These are phyloP conservation scores for Lissocephala sabroskyi DNA, from an alignment of 2,888 invertebrate species.

Conservation along the genomic window DNA sequence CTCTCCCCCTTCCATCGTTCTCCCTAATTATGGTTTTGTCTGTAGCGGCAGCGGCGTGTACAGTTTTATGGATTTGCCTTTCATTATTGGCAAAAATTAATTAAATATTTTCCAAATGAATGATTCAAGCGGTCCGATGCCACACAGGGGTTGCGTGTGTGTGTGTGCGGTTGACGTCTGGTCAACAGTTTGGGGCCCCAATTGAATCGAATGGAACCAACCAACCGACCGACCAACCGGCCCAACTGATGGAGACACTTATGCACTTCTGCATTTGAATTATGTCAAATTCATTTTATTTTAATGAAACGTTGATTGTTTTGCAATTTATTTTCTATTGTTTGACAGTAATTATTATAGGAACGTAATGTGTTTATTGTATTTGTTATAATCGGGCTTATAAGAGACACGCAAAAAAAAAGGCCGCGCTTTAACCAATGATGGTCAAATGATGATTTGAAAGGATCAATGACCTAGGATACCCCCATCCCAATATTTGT, in stretches of 20 bases:
- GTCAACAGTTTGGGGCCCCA: too few species aligned
- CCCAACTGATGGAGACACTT: conserved; percentile 43
- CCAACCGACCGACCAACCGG: conserved; percentile 7
- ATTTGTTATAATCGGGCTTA: too few species aligned
- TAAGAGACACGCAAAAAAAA: too few species aligned
- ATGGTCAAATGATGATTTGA: too few species aligned
- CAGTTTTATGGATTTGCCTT: conserved; percentile 40
- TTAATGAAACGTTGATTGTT: conserved; percentile 67
- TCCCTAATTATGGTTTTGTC: conserved; percentile 41
- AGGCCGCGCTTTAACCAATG: too few species aligned
- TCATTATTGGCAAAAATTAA: conserved; percentile 69
- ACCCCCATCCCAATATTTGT: too few species aligned
- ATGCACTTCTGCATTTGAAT: conserved; percentile 69
- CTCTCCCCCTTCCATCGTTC: not conserved
- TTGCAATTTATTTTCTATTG: conserved; percentile 62
- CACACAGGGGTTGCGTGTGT: not conserved
- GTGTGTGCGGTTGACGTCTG: not conserved
- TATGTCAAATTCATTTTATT: conserved; percentile 71
- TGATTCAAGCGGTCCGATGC: conserved; percentile 35
- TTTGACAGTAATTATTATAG: conserved; percentile 64
- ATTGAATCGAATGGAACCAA: too few species aligned
- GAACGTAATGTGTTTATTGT: too few species aligned
- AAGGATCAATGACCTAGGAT: too few species aligned
- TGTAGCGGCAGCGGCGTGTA: conserved; percentile 20
- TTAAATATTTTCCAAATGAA: conserved; percentile 70